A percentile compares a stretch with the other conserved stretches of the same genome.
Conservation (phyloP, 2,113 vertebrate species). For the Peromyscus maniculatus region DNA sequence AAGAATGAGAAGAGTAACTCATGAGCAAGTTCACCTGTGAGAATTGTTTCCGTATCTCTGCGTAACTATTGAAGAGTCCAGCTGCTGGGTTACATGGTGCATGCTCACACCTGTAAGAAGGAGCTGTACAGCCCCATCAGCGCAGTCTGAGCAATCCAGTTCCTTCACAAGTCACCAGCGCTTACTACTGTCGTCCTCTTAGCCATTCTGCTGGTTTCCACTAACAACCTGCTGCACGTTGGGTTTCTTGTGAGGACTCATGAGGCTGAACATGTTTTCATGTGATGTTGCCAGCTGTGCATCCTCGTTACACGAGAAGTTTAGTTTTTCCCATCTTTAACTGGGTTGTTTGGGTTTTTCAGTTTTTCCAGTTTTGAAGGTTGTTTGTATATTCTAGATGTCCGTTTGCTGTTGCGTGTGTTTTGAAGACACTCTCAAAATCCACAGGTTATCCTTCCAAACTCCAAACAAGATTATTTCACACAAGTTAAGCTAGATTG, state of each 20-base stretch:
- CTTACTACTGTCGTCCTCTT: not conserved
- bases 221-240: not conserved
- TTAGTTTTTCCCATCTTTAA: not conserved
- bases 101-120: not conserved
- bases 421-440: not conserved
- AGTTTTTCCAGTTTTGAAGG: not conserved
- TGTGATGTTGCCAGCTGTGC: not conserved
- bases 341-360: not conserved
- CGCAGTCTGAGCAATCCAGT: not conserved
- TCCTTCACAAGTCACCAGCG: not conserved
- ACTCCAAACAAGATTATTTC: not conserved
- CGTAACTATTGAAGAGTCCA: not conserved
- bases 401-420: not conserved
- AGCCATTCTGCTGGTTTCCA: not conserved
- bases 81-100: not conserved
- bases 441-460: not conserved
- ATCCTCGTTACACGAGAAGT: not conserved
- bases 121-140: not conserved
- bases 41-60: not conserved
- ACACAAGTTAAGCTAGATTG: not conserved
- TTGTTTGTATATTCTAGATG: conserved; percentile 1
- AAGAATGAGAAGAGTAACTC: not conserved
- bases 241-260: not conserved
- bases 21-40: not conserved
- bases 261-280: not conserved